A percentile compares a stretch with the other conserved stretches of the same genome.
phyloP scores from a whole-genome alignment of 2,888 invertebrate genomes.

The Drosophila paramelanica region DNA sequence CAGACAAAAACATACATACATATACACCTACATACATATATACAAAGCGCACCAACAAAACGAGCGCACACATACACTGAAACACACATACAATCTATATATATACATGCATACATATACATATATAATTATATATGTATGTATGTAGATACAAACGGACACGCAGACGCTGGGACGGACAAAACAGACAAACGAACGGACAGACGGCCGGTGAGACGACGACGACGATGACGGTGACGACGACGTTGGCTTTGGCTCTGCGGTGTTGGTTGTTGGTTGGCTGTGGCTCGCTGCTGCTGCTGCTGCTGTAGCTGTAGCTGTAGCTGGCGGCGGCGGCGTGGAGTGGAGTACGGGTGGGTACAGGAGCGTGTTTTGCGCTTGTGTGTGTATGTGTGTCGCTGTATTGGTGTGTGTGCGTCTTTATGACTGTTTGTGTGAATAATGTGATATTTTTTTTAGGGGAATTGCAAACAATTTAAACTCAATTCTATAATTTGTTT shows the following conservation, averaged over 20 bases:
- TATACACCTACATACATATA: slow-evolving; percentile 29
- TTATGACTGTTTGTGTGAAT: slow-evolving; percentile 48
- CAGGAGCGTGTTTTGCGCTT: slow-evolving; percentile 79
- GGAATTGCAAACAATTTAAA: slow-evolving; percentile 30
- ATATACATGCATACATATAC: slow-evolving; percentile 43
- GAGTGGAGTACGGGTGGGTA: slow-evolving; percentile 75
- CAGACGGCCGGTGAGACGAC: slow-evolving; percentile 63
- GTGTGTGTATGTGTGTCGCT: slow-evolving; percentile 46
- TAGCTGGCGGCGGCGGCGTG: slow-evolving; percentile 54
- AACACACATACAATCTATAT: slow-evolving; percentile 38
- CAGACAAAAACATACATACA: slow-evolving; percentile 44
- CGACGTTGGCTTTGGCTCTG: slow-evolving; percentile 75
- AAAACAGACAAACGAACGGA: slow-evolving; percentile 51
- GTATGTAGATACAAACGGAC: slow-evolving; percentile 62
- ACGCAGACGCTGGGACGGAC: slow-evolving; percentile 66
- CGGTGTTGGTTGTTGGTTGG: slow-evolving; percentile 69
- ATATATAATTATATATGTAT: slow-evolving; percentile 35
- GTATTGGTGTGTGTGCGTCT: slow-evolving; percentile 23
- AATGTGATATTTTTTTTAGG: slow-evolving; percentile 56
- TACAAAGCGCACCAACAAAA: slow-evolving; percentile 61
- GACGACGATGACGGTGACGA: slow-evolving; percentile 62
- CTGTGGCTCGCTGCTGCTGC: slow-evolving; percentile 55
- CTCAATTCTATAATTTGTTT: slow-evolving; percentile 14
- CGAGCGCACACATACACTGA: slow-evolving; percentile 51
- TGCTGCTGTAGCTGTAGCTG: slow-evolving; percentile 35